Evolutionary conservation across 2,113 vertebrate species (phyloP), one percentile per base, ranked within the genome.

Genomic region (Platycercus adscitus): DNA sequence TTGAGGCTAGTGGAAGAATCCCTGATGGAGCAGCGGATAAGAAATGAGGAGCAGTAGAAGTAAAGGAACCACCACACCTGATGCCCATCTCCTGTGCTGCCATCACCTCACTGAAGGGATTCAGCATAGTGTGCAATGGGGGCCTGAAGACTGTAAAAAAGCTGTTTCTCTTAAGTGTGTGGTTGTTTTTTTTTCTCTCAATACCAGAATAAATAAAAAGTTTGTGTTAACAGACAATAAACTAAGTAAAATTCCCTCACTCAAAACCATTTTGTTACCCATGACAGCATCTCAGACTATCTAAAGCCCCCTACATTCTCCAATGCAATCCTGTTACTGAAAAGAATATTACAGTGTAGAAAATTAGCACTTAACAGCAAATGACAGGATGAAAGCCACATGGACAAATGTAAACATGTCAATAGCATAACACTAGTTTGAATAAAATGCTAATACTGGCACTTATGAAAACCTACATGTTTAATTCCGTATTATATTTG

Each of bases 81-180:
- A 75, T 58, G 56, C 6, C 11, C 50, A 15, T 8, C 43, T 28
- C 37, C 56, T 31, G 11, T 16, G 56, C 68, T 46, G 49, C 21
- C 61, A 58, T 13, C 0, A 0, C 17, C 46, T 29, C 47, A 60
- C 11, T 0, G 1, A 81, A 72, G 25, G 17, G 33, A 78, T 20
- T 6, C 12, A 66, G 41, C 6, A 3, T 0, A 11, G 37, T 0
- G 0, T 4, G 6, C 2, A 1, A 12, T 2, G 2, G 50, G 43
- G 6, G 55, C 7, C 55, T 31, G 53, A 26, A 47, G 35, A 79
- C 4, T 2, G 3, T 0, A 17, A 33, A 71, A 14, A 5, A 14
- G 2, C 7, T 43, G 7, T 25, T 69, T 73, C 17, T 47, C 4
- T 5, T 6, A 64, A 50, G 26, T 12, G 20, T 21, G 60, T 31